These are phyloP conservation scores for Egretta garzetta DNA, from an alignment of 2,113 vertebrate species.

Conservation along the genomic window DNA sequence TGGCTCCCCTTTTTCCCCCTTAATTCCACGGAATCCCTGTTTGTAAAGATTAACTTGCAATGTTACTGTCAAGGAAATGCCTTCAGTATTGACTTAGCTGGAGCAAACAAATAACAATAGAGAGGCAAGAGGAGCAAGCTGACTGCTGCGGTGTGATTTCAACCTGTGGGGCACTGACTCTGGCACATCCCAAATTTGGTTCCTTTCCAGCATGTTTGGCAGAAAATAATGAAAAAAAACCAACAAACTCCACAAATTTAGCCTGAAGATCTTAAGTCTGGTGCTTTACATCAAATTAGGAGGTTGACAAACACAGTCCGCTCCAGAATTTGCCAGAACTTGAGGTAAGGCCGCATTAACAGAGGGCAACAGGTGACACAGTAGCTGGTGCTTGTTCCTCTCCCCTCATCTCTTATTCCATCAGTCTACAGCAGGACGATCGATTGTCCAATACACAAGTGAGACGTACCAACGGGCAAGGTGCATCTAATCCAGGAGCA, in stretches of 20 bases:
- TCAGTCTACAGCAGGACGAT: slow-evolving; percentile 51
- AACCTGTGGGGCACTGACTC: neutral
- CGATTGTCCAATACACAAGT: slow-evolving; percentile 72
- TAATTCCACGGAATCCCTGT: slow-evolving; percentile 99
- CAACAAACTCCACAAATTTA: neutral
- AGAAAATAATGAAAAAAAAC: neutral
- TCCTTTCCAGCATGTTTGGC: neutral
- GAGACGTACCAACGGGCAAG: slow-evolving; percentile 99
- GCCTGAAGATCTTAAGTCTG: neutral
- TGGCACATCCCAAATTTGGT: neutral
- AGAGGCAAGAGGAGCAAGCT: slow-evolving; percentile 77
- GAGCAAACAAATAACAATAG: slow-evolving; percentile 55
- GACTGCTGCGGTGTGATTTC: neutral
- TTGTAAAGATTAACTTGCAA: slow-evolving; percentile 98
- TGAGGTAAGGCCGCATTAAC: neutral
- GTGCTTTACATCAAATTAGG: neutral
- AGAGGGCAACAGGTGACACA: neutral
- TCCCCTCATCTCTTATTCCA: slow-evolving; percentile 56
- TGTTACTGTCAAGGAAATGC: slow-evolving; percentile 86
- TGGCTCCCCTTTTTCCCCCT: slow-evolving; percentile 99
- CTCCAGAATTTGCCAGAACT: neutral
- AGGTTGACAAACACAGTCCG: neutral
- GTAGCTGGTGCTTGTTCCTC: slow-evolving; percentile 74
- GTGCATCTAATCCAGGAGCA: slow-evolving; percentile 99
- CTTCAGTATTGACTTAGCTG: slow-evolving; percentile 62